These are phyloP conservation scores for Mizuhopecten yessoensis DNA, from an alignment of 1,140 invertebrate genomes.

Conservation along the genomic window DNA sequence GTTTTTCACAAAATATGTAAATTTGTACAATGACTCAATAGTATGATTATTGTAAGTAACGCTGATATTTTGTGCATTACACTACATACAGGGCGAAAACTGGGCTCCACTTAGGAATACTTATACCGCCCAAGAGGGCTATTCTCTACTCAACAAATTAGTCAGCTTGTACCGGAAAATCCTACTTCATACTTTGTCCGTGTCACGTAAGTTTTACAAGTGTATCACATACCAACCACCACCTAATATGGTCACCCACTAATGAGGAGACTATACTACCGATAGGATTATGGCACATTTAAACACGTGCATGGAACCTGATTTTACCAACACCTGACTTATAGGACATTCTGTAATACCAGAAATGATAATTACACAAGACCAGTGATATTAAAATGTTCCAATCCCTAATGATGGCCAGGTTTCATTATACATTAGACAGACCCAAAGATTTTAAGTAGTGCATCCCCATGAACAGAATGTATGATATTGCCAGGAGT, in stretches of 20 bases:
- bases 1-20: background rate
- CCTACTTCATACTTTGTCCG: background rate
- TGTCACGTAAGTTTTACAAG: background rate
- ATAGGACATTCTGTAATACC: too few relatives aligned
- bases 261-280: too few relatives aligned
- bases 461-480: too few relatives aligned
- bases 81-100: background rate
- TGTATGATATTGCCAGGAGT: too few relatives aligned
- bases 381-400: too few relatives aligned
- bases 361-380: too few relatives aligned
- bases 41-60: background rate
- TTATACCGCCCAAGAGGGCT: background rate
- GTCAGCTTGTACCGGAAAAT: constrained; percentile 31
- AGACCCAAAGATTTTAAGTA: too few relatives aligned
- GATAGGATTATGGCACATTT: too few relatives aligned
- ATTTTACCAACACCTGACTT: too few relatives aligned
- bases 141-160: background rate
- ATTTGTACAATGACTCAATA: background rate
- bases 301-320: too few relatives aligned
- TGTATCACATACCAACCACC: background rate
- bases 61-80: background rate
- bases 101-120: background rate
- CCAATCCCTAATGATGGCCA: too few relatives aligned
- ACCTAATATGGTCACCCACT: background rate
- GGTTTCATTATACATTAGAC: too few relatives aligned